Base-by-base conservation (phyloP, 2,113 vertebrate genomes). In the Prolemur simus region DNA sequence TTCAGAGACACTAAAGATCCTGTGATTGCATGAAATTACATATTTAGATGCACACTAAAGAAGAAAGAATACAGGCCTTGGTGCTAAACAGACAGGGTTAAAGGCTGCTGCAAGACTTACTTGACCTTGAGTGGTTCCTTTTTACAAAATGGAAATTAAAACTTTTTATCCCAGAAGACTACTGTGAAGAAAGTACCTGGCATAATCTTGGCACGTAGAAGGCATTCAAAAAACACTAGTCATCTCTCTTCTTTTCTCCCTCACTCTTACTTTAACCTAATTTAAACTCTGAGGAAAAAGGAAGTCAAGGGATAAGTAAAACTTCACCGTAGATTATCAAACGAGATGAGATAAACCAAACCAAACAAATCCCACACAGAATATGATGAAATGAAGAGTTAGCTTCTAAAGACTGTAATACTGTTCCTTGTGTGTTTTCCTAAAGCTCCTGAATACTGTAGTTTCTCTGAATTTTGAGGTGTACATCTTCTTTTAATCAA, bases 341-440 rank as follows among this genome's bases (percentile, higher is more conserved):
- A 77, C 25, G 32, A 89, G 68, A 68, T 56, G 60, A 77, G 54
- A 39, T 52, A 95, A 94, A 89, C 47, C 49, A 89, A 93, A 97
- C 66, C 37, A 93, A 97, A 73, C 29, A 82, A 94, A 66, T 8
- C n/a, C 39, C 82, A 73, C 64, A 87, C 0, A 27, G 0, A 92
- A 64, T 21, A 49, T 3, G 27, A 58, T 25, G 73, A 77, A 81
- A 85, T 49, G 76, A 86, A 63, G 39, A 89, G 80, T 37, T 21
- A 2, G 12, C 54, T 69, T 90, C 60, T 37, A 54, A 56, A 73
- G 2, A 25, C 13, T 82, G 1, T 34, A 54, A 87, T 20, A 54
- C 56, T 56, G 23, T 34, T 52, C 47, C 37, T 39, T 17, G 10
- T 25, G 45, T 25, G 15, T 14, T 10, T 82, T 32, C n/a, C 47